These are phyloP conservation scores for Alectura lathami DNA, from an alignment of 2,113 vertebrate genomes.

Conservation along the genomic window DNA sequence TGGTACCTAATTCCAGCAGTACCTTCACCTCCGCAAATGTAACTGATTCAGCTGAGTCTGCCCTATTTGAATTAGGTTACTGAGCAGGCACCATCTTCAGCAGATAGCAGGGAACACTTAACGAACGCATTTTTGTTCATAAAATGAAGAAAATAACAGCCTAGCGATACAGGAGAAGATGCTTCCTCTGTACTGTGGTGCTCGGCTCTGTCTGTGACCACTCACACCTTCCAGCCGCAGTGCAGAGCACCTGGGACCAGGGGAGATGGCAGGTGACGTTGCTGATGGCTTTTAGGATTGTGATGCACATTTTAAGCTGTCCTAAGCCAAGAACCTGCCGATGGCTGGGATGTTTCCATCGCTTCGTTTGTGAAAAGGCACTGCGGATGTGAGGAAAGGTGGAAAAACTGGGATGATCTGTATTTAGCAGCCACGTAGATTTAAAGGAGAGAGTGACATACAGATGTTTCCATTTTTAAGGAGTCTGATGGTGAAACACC, in stretches of 20 bases:
- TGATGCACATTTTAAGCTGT: background rate
- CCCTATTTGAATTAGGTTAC: constrained; percentile 59
- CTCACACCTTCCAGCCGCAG: background rate
- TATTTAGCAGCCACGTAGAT: background rate
- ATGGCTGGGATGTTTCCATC: background rate
- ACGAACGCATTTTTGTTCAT: background rate
- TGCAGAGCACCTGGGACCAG: background rate
- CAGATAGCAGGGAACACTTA: background rate
- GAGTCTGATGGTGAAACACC: background rate
- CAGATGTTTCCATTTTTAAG: background rate
- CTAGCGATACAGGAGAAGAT: background rate
- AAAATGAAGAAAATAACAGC: background rate
- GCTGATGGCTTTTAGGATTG: background rate
- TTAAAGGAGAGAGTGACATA: background rate
- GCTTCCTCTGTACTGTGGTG: background rate
- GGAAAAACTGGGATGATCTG: background rate
- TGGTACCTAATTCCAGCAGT: background rate
- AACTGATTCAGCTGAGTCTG: constrained; percentile 72
- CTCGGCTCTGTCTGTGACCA: too few species aligned
- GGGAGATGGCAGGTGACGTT: background rate
- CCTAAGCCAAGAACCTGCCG: background rate
- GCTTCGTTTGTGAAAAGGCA: background rate
- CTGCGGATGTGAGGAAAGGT: background rate
- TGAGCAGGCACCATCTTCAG: background rate
- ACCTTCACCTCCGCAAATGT: constrained; percentile 4